Conservation (phyloP, 2,797 vertebrate genomes). For the Pitangus sulphuratus region DNA sequence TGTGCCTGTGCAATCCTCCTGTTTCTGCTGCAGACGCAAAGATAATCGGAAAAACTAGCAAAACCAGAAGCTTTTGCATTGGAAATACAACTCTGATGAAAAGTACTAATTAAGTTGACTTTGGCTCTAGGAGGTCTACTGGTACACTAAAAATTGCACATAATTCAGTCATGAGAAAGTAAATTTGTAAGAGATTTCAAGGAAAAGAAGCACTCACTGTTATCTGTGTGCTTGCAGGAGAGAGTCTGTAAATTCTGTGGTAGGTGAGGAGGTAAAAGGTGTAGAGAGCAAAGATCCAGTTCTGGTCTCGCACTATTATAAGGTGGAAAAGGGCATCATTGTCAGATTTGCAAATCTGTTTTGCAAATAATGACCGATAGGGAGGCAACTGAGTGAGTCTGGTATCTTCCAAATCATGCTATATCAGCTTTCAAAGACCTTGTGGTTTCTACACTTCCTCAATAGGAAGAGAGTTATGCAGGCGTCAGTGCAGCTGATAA, state of each 20-base stretch:
- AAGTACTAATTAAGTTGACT: not conserved
- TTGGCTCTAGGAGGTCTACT: not conserved
- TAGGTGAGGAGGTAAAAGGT: not conserved
- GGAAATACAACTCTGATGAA: not conserved
- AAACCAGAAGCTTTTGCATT: not conserved
- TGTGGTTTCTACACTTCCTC: not conserved
- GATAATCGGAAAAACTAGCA: not conserved
- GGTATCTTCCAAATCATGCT: not conserved
- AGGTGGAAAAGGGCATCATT: not conserved
- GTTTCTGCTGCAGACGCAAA: not conserved
- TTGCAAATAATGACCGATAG: not conserved
- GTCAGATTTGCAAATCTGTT: not conserved
- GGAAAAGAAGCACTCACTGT: not conserved
- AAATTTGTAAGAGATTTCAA: not conserved
- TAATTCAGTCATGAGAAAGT: not conserved
- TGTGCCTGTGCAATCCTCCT: slow-evolving; percentile 7
- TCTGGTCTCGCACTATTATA: not conserved
- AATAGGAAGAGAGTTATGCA: not conserved
- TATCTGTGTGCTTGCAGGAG: not conserved
- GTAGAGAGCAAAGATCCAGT: not conserved
- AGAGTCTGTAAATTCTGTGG: not conserved
- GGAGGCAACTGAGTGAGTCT: not conserved
- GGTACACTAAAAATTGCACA: not conserved
- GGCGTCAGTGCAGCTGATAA: not conserved
- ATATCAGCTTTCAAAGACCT: not conserved